Conservation (phyloP, 2,113 vertebrate genomes). For the Anolis sagrei region DNA sequence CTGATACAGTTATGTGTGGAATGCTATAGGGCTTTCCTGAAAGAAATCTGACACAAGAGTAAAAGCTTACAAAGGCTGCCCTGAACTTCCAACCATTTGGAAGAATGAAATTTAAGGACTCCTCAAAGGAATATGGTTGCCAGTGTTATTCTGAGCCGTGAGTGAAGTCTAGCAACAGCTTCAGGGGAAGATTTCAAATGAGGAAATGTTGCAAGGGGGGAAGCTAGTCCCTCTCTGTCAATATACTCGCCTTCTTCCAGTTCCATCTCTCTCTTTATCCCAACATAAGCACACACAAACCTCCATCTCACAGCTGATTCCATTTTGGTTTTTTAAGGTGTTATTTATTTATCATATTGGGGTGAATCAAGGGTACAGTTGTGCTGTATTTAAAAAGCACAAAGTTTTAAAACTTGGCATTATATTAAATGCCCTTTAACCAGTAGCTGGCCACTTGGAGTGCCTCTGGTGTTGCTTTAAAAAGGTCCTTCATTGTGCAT, state of each 20-base stretch:
- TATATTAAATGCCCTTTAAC: too few species aligned
- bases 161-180: neutral
- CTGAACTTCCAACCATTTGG: neutral
- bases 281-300: neutral
- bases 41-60: conserved; percentile 6
- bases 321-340: neutral
- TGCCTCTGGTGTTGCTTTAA: too few species aligned
- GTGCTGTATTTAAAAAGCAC: too few species aligned
- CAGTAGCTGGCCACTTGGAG: too few species aligned
- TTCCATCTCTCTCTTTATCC: neutral
- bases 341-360: too few species aligned
- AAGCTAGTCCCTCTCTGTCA: neutral
- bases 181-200: neutral
- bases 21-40: conserved; percentile 36
- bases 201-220: neutral
- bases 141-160: neutral
- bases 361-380: too few species aligned
- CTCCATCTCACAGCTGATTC: neutral
- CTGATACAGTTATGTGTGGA: conserved; percentile 15
- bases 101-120: neutral
- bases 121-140: neutral
- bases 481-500: too few species aligned
- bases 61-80: conserved; percentile 13
- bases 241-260: neutral
- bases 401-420: too few species aligned